These are phyloP conservation scores for Eidolon dupreanum DNA, from an alignment of 2,797 vertebrate species.

Conservation along the genomic window DNA sequence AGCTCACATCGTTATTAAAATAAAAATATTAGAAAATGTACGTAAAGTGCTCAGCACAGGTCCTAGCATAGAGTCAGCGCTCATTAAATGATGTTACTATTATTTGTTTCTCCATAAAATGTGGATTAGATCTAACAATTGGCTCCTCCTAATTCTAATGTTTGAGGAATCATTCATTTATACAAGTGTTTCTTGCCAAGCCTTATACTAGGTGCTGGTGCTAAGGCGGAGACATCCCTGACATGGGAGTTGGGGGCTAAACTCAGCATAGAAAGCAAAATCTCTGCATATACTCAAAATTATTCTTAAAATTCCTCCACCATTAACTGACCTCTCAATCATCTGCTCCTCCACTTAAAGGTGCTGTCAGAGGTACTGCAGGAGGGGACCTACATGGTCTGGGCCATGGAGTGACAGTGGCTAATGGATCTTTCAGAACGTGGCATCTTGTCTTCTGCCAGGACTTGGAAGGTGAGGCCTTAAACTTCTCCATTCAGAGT, in stretches of 20 bases:
- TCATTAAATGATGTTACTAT: background rate
- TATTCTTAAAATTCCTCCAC: background rate
- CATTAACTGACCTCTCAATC: background rate
- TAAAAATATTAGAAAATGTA: background rate
- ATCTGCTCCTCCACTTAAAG: background rate
- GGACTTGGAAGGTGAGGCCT: background rate
- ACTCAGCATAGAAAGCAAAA: background rate
- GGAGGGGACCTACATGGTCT: background rate
- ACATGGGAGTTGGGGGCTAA: background rate
- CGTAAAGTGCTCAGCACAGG: background rate
- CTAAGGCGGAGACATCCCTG: background rate
- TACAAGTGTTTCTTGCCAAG: background rate
- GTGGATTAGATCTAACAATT: background rate
- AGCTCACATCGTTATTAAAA: background rate
- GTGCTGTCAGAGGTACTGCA: background rate
- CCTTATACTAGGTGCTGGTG: background rate
- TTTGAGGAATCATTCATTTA: background rate
- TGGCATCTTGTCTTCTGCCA: background rate
- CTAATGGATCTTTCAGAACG: background rate
- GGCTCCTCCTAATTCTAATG: background rate
- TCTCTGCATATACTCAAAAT: background rate
- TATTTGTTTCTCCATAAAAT: conserved; percentile 20
- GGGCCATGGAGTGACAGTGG: background rate
- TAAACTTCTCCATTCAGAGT: background rate
- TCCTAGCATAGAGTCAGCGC: background rate